These are phyloP conservation scores for Syngnathus acus DNA, from an alignment of 2,797 vertebrate genomes.

Conservation along the genomic window DNA sequence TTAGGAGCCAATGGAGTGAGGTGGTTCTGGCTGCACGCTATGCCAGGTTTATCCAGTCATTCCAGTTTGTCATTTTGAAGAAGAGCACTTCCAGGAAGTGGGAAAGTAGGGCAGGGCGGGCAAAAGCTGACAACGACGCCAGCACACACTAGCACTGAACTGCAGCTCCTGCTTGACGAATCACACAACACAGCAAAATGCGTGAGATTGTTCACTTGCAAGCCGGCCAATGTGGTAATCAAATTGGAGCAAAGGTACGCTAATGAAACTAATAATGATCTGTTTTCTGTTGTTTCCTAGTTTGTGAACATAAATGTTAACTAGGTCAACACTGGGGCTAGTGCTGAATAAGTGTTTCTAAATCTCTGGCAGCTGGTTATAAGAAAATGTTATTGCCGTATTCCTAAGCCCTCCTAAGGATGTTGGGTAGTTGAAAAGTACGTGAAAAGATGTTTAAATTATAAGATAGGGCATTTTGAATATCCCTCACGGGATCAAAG, in stretches of 20 bases:
- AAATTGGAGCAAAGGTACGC: constrained; percentile 71
- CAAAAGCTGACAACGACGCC: constrained; percentile 13
- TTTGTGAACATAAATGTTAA: background rate
- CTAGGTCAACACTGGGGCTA: background rate
- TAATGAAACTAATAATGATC: background rate
- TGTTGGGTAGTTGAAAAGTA: background rate
- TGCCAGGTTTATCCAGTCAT: too few species aligned
- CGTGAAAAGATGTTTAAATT: background rate
- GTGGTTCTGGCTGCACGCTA: too few species aligned
- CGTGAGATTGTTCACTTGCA: constrained; percentile 88
- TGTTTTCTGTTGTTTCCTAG: constrained; percentile 15
- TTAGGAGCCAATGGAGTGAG: too few species aligned
- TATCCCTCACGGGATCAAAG: background rate
- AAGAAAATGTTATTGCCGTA: background rate
- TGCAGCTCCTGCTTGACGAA: background rate
- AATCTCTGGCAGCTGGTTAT: background rate
- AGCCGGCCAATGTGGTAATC: constrained; percentile 84
- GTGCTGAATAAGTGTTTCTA: background rate
- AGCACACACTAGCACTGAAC: constrained; percentile 6
- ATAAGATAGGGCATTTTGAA: background rate
- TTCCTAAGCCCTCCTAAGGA: background rate
- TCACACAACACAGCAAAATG: constrained; percentile 58
- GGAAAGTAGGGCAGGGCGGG: constrained; percentile 6
- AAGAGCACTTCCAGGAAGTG: constrained; percentile 64
- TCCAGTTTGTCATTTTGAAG: constrained; percentile 8